Evolutionary conservation across 2,113 vertebrate genomes (phyloP).

Genomic region (Psittacula cyanocephala): DNA sequence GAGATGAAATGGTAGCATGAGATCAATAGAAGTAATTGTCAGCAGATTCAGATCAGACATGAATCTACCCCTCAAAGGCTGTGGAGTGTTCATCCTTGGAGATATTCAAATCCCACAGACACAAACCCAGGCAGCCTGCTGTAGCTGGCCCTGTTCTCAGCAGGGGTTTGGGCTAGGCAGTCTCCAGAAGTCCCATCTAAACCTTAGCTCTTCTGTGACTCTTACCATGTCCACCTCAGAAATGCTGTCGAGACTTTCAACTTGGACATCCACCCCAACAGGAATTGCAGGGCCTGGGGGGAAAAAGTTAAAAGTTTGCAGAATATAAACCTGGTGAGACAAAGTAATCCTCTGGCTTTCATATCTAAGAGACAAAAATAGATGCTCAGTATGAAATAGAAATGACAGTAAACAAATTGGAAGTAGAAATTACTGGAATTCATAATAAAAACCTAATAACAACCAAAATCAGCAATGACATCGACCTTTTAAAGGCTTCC

Average conservation of each 20-base stretch:
- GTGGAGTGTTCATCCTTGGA: neutral
- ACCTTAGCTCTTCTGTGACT: neutral
- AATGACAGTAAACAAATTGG: neutral
- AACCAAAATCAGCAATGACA: neutral
- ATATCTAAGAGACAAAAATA: neutral
- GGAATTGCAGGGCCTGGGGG: constrained; percentile 91
- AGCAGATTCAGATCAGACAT: neutral
- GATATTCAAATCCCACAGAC: neutral
- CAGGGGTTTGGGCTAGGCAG: neutral
- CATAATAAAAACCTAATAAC: neutral
- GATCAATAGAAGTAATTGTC: neutral
- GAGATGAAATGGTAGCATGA: neutral
- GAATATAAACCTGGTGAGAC: neutral
- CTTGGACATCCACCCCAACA: constrained; percentile 93
- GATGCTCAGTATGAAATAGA: neutral
- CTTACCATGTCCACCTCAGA: constrained; percentile 97
- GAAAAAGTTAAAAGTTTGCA: neutral
- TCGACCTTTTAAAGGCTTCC: neutral
- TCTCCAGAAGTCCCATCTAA: neutral
- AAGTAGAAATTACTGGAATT: neutral
- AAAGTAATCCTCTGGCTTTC: neutral
- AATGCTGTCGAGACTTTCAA: constrained; percentile 97
- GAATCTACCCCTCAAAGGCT: neutral
- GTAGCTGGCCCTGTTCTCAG: neutral
- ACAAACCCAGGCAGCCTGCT: neutral